Conservation (phyloP, 2,888 invertebrate genomes). For the Drosophila bunnanda region DNA sequence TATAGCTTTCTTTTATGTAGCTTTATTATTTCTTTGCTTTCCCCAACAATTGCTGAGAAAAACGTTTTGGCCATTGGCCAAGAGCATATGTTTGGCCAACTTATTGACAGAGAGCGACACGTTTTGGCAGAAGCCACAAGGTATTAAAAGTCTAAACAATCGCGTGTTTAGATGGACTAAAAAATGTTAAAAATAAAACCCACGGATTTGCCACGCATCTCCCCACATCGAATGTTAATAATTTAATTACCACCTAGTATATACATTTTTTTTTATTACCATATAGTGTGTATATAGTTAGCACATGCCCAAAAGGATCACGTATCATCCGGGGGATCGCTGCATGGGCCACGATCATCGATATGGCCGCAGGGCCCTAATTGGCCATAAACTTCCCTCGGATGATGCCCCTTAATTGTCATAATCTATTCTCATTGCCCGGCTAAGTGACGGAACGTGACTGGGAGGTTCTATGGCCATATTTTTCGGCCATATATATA, state of each 20-base stretch:
- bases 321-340: constrained; percentile 24
- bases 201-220: constrained; percentile 14
- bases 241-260: constrained; percentile 39
- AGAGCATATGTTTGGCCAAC: constrained; percentile 50
- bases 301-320: constrained; percentile 36
- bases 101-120: constrained; percentile 49
- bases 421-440: constrained; percentile 20
- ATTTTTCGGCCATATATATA: constrained; percentile 14
- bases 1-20: not conserved
- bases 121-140: constrained; percentile 51
- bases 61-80: constrained; percentile 51
- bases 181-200: constrained; percentile 39
- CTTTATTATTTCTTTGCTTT: not conserved
- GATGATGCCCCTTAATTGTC: not conserved
- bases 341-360: constrained; percentile 38
- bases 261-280: not conserved
- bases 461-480: constrained; percentile 1
- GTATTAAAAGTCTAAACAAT: constrained; percentile 13
- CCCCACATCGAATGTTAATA: constrained; percentile 20
- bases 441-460: constrained; percentile 41
- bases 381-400: constrained; percentile 17
- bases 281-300: not conserved
- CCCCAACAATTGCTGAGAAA: constrained; percentile 35
- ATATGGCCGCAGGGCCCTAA: constrained; percentile 27
- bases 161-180: constrained; percentile 15